Base-by-base conservation (phyloP, 2,113 vertebrate genomes). In the Pteronura brasiliensis region DNA sequence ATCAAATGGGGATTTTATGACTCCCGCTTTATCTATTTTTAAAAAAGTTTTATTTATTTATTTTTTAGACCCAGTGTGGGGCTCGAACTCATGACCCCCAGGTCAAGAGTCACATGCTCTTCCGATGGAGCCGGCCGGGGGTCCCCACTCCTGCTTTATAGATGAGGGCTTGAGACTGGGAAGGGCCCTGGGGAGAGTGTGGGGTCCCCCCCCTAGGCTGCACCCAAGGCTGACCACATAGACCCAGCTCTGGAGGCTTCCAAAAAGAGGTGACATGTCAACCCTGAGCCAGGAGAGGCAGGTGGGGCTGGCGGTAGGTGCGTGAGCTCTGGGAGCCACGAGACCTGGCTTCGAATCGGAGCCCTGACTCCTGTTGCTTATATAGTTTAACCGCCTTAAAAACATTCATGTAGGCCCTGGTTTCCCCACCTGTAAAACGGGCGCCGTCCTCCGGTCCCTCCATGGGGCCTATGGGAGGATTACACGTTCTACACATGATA, bases 401-500 rank as follows among this genome's bases (percentile, higher is more conserved):
- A 34, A 82, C 17, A 36, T 55, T 29, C 59, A 7, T 29, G 29
- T 39, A 77, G 34, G 27, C 12, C 76, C 27, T 83, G 25, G n/a
- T 96, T 81, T 69, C 7, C 57, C 4, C 9, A 1, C 67, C 27
- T 91, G 65, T 42, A 27, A 82, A 69, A 44, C 57, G 52, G 89
- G 29, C 10, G 15, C 36, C 25, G 5, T 59, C 39, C 4, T 18
- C 27, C 23, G 49, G 3, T 6, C 31, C 12, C 31, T 59, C 27
- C n/a, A 39, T 6, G 29, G 11, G 63, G 17, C 52, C 55, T 1
- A 1, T 23, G 87, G 67, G 47, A 85, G 57, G 34, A 47, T 20
- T 6, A 34, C 42, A 8, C 13, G 0, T 52, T 5, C 57, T 6
- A 18, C 52, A 44, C 0, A 0, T 47, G 61, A 17, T 4, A 1